These are phyloP conservation scores for Thaumatotibia leucotreta DNA, from an alignment of 1,140 invertebrate genomes.

Conservation along the genomic window DNA sequence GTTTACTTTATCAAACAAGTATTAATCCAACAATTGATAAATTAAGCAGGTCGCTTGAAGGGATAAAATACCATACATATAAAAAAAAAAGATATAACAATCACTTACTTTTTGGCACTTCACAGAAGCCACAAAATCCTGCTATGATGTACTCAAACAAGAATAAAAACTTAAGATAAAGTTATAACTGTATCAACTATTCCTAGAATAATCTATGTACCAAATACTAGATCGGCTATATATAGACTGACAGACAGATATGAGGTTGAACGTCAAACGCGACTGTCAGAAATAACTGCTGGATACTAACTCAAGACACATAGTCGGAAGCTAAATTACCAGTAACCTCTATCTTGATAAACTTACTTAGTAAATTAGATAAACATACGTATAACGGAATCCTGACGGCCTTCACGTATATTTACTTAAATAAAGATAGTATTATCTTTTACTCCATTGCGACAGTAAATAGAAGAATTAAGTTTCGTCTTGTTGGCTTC, in stretches of 20 bases:
- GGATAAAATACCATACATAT: too few species aligned
- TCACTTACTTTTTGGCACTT: neutral
- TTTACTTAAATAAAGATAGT: slow-evolving; percentile 10
- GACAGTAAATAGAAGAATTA: slow-evolving; percentile 5
- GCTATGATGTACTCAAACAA: too few species aligned
- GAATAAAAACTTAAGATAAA: too few species aligned
- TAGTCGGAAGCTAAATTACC: slow-evolving; percentile 2
- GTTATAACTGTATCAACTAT: neutral
- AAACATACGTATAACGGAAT: neutral
- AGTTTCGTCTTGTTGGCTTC: neutral
- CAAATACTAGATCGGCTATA: neutral
- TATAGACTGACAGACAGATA: neutral
- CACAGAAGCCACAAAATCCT: too few species aligned
- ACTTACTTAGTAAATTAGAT: slow-evolving; percentile 2
- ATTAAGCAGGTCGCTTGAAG: too few species aligned
- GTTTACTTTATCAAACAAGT: too few species aligned
- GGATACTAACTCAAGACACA: neutral
- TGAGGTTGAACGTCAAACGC: too few species aligned
- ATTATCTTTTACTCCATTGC: neutral
- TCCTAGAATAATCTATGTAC: neutral
- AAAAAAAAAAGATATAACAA: too few species aligned
- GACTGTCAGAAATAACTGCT: neutral
- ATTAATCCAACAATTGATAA: too few species aligned
- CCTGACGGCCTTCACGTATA: neutral
- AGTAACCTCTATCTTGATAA: neutral